phyloP scores from a whole-genome alignment of 2,113 vertebrate species.

The Asarcornis scutulata region DNA sequence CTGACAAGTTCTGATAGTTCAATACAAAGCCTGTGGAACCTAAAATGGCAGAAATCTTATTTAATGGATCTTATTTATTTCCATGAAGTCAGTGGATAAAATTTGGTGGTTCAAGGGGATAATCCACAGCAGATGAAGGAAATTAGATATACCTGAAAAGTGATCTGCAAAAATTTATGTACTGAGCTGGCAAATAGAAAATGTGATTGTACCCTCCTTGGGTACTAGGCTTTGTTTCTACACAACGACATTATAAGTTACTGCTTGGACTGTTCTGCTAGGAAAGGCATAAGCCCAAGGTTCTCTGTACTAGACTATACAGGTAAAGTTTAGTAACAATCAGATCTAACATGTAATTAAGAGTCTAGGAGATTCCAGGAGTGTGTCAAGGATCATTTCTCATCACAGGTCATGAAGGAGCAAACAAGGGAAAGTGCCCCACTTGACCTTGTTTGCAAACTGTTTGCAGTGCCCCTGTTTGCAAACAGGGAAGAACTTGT shows the following conservation, averaged over 20 bases:
- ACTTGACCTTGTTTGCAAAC: too few relatives aligned
- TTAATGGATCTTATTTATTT: background rate
- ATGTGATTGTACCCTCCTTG: background rate
- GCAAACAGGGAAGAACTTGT: too few relatives aligned
- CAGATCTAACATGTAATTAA: background rate
- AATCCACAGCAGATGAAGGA: background rate
- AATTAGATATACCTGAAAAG: background rate
- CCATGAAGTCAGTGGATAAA: background rate
- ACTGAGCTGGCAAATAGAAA: background rate
- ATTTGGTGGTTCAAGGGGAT: background rate
- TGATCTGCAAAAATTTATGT: background rate
- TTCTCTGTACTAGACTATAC: background rate
- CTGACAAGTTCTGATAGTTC: background rate
- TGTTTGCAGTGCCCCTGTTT: too few relatives aligned
- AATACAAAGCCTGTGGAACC: background rate
- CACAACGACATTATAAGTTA: background rate
- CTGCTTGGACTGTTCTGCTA: background rate
- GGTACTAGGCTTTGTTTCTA: background rate
- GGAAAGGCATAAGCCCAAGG: background rate
- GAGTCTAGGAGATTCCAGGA: background rate
- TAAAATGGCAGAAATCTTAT: background rate
- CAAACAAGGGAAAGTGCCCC: too few relatives aligned
- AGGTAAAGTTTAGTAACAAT: background rate
- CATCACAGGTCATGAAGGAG: too few relatives aligned
- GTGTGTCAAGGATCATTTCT: too few relatives aligned